Conservation (phyloP, 2,888 invertebrate genomes). For the Merodon equestris region DNA sequence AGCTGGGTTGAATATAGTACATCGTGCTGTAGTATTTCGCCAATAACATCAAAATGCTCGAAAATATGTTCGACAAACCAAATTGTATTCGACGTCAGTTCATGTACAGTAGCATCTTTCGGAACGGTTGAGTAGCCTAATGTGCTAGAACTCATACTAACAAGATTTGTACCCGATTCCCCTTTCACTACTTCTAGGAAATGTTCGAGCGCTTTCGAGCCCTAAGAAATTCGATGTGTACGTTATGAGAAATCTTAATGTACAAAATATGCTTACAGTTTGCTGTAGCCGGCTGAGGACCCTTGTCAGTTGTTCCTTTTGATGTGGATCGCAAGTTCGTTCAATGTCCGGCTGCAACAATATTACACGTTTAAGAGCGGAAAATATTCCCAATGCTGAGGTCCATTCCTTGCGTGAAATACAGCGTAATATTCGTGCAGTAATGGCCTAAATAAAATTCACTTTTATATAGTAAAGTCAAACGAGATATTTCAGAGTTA, state of each 20-base stretch:
- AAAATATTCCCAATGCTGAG: conserved; percentile 89
- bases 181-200: conserved; percentile 92
- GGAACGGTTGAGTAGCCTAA: conserved; percentile 80
- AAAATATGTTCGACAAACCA: conserved; percentile 93
- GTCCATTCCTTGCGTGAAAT: conserved; percentile 89
- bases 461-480: background rate
- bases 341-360: conserved; percentile 90
- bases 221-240: conserved; percentile 80
- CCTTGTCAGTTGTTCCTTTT: conserved; percentile 85
- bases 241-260: background rate
- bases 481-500: background rate
- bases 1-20: conserved; percentile 80
- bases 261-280: conserved; percentile 81
- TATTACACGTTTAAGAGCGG: conserved; percentile 88
- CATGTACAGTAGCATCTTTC: conserved; percentile 98
- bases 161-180: conserved; percentile 87
- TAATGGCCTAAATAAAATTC: conserved; percentile 82
- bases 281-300: conserved; percentile 86
- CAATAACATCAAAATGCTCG: conserved; percentile 87
- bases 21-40: conserved; percentile 83
- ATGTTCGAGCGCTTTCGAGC: conserved; percentile 93
- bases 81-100: conserved; percentile 95
- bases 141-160: conserved; percentile 77
- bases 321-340: conserved; percentile 85
- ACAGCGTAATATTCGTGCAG: conserved; percentile 86